Evolutionary conservation across 2,888 invertebrate genomes (phyloP).

Genomic region (Cylloceria caligata): DNA sequence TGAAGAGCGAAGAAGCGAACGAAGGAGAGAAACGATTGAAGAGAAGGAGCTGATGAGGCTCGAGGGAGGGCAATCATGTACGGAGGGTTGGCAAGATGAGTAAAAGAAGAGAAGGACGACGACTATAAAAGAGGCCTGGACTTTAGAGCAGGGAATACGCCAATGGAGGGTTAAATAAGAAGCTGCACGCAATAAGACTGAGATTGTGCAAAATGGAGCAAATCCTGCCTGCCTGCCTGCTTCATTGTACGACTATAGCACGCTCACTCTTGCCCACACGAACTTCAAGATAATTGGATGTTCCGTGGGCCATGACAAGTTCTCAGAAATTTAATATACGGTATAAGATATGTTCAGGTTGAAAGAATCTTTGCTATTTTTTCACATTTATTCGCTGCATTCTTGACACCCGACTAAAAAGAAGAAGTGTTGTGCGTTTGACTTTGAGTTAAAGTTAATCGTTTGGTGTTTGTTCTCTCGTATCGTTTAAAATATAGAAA

Average conservation of each 20-base stretch:
- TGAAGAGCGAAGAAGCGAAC: slow-evolving; percentile 58
- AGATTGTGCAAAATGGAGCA: slow-evolving; percentile 71
- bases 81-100: slow-evolving; percentile 45
- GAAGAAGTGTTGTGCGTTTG: neutral
- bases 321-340: slow-evolving; percentile 59
- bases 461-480: neutral
- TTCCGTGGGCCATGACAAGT: slow-evolving; percentile 71
- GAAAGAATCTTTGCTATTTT: slow-evolving; percentile 5
- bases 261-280: slow-evolving; percentile 74
- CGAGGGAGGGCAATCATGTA: slow-evolving; percentile 63
- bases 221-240: slow-evolving; percentile 59
- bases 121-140: slow-evolving; percentile 37
- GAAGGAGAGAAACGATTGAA: neutral
- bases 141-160: slow-evolving; percentile 45
- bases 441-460: neutral
- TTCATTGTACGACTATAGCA: slow-evolving; percentile 65
- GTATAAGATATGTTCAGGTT: slow-evolving; percentile 8
- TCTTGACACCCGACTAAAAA: neutral
- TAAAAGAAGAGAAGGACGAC: slow-evolving; percentile 18
- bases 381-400: neutral
- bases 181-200: slow-evolving; percentile 70
- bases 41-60: slow-evolving; percentile 59
- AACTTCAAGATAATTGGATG: slow-evolving; percentile 82
- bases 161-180: slow-evolving; percentile 62
- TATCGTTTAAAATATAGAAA: too few relatives aligned